Evolutionary conservation across 2,888 invertebrate genomes (phyloP), one percentile per base, ranked within the genome.

Genomic region (Atrina japonica): DNA sequence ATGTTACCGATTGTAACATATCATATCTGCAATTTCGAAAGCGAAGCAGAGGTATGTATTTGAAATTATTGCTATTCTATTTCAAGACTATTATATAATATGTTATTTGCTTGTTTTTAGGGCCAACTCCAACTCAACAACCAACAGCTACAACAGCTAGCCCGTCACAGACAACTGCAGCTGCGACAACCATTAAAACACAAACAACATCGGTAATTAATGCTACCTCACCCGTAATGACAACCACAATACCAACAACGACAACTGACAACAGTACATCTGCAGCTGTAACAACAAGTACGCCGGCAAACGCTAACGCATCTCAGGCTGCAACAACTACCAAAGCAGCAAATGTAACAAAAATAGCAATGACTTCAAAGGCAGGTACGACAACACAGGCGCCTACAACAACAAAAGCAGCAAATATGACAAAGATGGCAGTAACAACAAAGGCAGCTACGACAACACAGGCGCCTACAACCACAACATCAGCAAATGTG

Each of bases 351-450:
- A 49, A 64, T 21, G 64, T 47, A n/a, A 27, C 16, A 2, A 23
- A 47, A 29, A 30, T 56, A 27, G 50, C 61, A 14, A 63, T 63
- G 6, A 53, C 23, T 11, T 23, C 40, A 25, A 18, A 25, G 25
- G 18, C n/a, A 27, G 35, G 53, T 40, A 30, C 70, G n/a, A 41
- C 65, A 27, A 65, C 47, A 41, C 29, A 23, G 14, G 43, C 47
- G n/a, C 14, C 56, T 14, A 60, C 60, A 49, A 60, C 30, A 1
- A 18, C 47, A 27, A 43, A 45, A 60, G 47, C 60, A 16, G 18
- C 16, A 21, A 45, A 27, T 47, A 27, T 25, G 0, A 47, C 47
- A 47, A 43, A 47, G n/a, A 3, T 41, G 25, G 43, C 59, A 14
- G 47, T 40, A 41, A 52, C 52, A 0, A 35, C 52, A 25, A 50